Evolutionary conservation across 2,797 vertebrate genomes (phyloP).

Genomic region (Oreortyx pictus): DNA sequence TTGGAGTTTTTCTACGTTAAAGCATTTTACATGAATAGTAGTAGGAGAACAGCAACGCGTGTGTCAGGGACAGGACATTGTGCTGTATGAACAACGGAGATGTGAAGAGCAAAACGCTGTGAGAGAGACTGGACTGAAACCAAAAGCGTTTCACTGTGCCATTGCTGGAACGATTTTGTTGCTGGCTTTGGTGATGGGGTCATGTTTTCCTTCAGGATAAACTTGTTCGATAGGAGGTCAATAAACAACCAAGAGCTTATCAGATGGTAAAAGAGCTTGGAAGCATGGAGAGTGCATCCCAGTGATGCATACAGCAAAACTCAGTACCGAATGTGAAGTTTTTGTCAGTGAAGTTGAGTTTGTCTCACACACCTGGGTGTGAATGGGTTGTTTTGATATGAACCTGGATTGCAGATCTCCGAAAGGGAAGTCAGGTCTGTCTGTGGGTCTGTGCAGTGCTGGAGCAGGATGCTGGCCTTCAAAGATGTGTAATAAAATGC

Average conservation of each 20-base stretch:
- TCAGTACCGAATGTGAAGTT: fast-evolving
- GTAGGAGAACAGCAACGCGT: neutral
- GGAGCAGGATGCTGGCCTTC: fast-evolving
- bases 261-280: neutral
- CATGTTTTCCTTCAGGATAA: neutral
- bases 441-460: neutral
- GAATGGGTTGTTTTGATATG: fast-evolving
- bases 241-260: neutral
- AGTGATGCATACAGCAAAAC: neutral
- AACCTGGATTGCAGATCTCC: neutral
- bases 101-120: neutral
- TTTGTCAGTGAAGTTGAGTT: fast-evolving
- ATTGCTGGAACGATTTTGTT: no score
- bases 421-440: fast-evolving
- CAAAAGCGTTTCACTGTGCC: no score
- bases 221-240: neutral
- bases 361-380: fast-evolving
- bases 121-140: no score
- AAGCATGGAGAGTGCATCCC: fast-evolving
- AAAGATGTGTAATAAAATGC: neutral
- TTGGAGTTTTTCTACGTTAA: neutral
- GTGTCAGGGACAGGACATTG: fast-evolving
- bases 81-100: neutral
- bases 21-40: neutral
- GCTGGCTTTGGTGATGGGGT: neutral